Conservation (phyloP, 1,140 invertebrate genomes). For the Aphelenchoides besseyi region DNA sequence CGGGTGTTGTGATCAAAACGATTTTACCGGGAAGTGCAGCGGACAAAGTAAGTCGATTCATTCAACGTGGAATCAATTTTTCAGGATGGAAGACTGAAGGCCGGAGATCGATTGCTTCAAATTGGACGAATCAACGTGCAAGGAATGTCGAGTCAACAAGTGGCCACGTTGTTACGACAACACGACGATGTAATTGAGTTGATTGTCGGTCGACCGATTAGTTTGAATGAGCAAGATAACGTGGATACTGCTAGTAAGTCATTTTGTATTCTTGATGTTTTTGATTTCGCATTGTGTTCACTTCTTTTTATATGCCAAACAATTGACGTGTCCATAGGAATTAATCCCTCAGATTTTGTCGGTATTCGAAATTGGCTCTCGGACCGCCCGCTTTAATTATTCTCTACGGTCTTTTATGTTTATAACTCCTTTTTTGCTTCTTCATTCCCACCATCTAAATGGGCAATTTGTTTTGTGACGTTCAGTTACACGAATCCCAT, state of each 20-base stretch:
- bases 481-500: too few relatives aligned
- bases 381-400: too few relatives aligned
- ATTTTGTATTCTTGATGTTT: neutral
- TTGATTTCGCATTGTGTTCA: neutral
- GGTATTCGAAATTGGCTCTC: too few relatives aligned
- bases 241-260: constrained; percentile 47
- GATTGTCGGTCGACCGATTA: constrained; percentile 74
- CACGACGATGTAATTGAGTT: constrained; percentile 79
- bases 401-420: too few relatives aligned
- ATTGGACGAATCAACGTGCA: constrained; percentile 86
- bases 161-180: constrained; percentile 83
- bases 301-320: too few relatives aligned
- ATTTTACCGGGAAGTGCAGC: constrained; percentile 85
- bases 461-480: too few relatives aligned
- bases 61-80: constrained; percentile 36
- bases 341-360: too few relatives aligned
- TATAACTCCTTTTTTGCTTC: too few relatives aligned
- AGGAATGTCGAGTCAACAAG: constrained; percentile 82
- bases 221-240: constrained; percentile 31
- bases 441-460: too few relatives aligned
- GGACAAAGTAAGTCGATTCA: constrained; percentile 72
- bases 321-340: too few relatives aligned
- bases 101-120: constrained; percentile 88
- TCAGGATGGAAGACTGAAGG: constrained; percentile 78
- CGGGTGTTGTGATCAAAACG: constrained; percentile 93